A percentile compares a stretch with the other conserved stretches of the same genome.
phyloP scores from a whole-genome alignment of 2,888 invertebrate genomes.

The Agrochola litura region DNA sequence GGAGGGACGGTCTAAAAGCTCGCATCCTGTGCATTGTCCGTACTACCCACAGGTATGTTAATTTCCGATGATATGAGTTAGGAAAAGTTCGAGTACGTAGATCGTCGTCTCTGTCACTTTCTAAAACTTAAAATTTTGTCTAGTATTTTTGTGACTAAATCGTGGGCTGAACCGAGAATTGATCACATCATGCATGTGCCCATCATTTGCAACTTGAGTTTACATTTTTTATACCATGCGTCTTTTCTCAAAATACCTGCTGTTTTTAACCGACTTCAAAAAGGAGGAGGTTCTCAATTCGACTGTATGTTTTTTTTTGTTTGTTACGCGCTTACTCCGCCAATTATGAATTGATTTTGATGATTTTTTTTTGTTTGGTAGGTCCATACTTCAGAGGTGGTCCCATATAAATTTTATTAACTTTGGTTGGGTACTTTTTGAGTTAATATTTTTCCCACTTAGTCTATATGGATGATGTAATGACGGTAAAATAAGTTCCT shows the following conservation, averaged over 20 bases:
- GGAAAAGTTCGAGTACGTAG: not conserved
- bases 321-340: too few relatives aligned
- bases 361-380: too few relatives aligned
- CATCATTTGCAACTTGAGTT: not conserved
- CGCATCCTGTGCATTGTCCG: slow-evolving; percentile 99
- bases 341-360: too few relatives aligned
- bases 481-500: too few relatives aligned
- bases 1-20: slow-evolving; percentile 98
- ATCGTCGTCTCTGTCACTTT: not conserved
- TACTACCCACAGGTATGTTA: slow-evolving; percentile 96
- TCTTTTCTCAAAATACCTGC: not conserved
- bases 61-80: not conserved
- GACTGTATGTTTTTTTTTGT: too few relatives aligned
- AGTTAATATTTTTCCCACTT: too few relatives aligned
- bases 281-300: too few relatives aligned
- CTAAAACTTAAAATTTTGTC: not conserved
- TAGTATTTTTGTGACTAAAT: too few relatives aligned
- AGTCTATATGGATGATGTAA: too few relatives aligned
- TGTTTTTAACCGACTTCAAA: not conserved
- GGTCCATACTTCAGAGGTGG: too few relatives aligned
- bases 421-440: too few relatives aligned
- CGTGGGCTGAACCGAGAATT: not conserved
- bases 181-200: not conserved
- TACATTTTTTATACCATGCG: not conserved
- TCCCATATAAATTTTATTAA: too few relatives aligned